Evolutionary conservation across 92 coral and sea anemone genomes (phyloP).

Genomic region (Muricea muricata): DNA sequence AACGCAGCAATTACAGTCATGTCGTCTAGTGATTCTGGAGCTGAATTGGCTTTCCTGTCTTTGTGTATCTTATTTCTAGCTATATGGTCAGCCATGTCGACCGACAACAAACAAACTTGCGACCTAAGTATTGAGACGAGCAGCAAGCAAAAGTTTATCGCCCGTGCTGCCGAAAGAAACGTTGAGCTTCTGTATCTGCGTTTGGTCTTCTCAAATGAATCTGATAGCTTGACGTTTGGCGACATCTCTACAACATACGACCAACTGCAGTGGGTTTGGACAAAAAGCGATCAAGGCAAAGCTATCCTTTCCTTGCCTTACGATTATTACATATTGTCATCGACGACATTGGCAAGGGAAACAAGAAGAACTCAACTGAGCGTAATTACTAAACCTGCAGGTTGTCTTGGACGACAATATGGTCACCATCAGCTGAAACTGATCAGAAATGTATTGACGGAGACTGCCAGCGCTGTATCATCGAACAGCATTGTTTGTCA

Average conservation of each 20-base stretch:
- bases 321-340: slow-evolving; percentile 16
- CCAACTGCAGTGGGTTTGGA: slow-evolving; percentile 35
- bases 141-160: slow-evolving; percentile 16
- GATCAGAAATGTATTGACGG: neutral
- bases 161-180: neutral
- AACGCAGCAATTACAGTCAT: no score
- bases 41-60: no score
- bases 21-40: no score
- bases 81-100: neutral
- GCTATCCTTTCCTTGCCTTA: slow-evolving; percentile 32
- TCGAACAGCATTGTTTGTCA: slow-evolving; percentile 11
- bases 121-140: neutral
- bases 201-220: slow-evolving; percentile 16
- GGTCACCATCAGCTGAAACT: neutral
- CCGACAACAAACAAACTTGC: neutral
- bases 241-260: slow-evolving; percentile 19
- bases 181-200: slow-evolving; percentile 14
- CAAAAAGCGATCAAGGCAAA: slow-evolving; percentile 22
- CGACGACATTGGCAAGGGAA: slow-evolving; percentile 28
- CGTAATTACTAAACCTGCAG: neutral
- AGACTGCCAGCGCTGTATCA: slow-evolving; percentile 3
- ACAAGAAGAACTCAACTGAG: neutral
- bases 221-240: neutral
- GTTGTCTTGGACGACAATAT: neutral
- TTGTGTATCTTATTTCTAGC: no score